Base-by-base conservation (phyloP, 2,113 vertebrate genomes). In the Aptenodytes forsteri region DNA sequence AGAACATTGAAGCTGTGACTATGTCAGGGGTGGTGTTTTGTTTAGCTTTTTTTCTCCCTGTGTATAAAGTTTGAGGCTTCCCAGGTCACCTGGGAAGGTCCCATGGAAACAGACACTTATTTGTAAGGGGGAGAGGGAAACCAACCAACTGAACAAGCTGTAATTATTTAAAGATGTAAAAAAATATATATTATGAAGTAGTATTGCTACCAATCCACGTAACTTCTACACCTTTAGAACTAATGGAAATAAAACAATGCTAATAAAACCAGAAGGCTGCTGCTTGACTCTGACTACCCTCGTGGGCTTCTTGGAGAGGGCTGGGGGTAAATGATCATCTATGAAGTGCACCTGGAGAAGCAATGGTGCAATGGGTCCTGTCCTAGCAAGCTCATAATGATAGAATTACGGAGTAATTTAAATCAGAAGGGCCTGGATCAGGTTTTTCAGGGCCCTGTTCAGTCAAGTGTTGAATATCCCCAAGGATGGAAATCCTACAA, bases 91-190 rank as follows among this genome's bases (percentile, higher is more conserved):
- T 72, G 81, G 73, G 96, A 94, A 93, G 44, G 42, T 86, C 67
- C 34, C 42, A 17, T 26, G 22, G 52, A 87, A 90, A 71, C 25
- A 93, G 72, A 93, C 22, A 32, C 54, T 69, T 69, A 30, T 20
- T 64, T 66, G 38, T 82, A 71, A 78, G 9, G 77, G 93, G 66
- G 46, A 90, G 75, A 93, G 86, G 71, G 80, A 72, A 92, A 94
- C 44, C 95, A 95, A 94, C 73, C 65, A 93, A 95, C 93, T 93
- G 97, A 97, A 97, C 96, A 97, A 97, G 93, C 75, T 97, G 96
- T 97, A 97, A 97, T 93, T 97, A 97, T 97, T 97, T 97, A 97
- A 97, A 96, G 92, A 95, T 96, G 93, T 97, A 97, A 96, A 97
- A 95, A 96, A 78, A 82, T 73, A 73, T 92, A 66, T 96, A 82